A percentile compares a stretch with the other conserved stretches of the same genome.
These are phyloP conservation scores for Phacellophora camtschatica DNA, from an alignment of 30 jellyfish, hydroid and myxozoan species.

Conservation along the genomic window DNA sequence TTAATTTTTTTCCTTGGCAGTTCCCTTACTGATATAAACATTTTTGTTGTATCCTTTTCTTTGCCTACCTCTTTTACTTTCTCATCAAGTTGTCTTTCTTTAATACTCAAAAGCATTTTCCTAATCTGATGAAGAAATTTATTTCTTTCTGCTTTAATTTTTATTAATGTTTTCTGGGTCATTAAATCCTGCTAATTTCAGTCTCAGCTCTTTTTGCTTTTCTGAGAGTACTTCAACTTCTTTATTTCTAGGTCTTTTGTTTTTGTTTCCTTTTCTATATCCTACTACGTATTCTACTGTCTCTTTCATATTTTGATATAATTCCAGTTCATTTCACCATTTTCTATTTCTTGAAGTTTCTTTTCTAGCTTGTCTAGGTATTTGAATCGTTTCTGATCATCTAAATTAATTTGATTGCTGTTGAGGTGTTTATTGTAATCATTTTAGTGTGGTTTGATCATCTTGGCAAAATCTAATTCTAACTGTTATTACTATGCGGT, in stretches of 20 bases:
- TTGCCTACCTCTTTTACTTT: neutral
- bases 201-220: neutral
- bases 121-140: neutral
- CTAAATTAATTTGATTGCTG: neutral
- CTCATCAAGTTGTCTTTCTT: neutral
- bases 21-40: neutral
- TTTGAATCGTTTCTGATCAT: neutral
- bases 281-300: neutral
- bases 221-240: neutral
- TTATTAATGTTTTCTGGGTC: neutral
- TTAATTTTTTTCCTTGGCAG: neutral
- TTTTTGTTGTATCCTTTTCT: no score
- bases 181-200: neutral
- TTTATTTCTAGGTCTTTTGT: neutral
- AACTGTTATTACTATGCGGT: slow-evolving; percentile 8
- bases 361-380: neutral
- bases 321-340: neutral
- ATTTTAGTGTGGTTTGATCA: neutral
- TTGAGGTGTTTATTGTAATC: neutral
- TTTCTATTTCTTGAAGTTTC: neutral
- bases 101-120: neutral
- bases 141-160: no score
- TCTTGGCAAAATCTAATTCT: neutral
- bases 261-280: neutral
- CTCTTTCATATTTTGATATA: neutral